These are phyloP conservation scores for Barypeithes pellucidus DNA, from an alignment of 2,888 invertebrate genomes.

Conservation along the genomic window DNA sequence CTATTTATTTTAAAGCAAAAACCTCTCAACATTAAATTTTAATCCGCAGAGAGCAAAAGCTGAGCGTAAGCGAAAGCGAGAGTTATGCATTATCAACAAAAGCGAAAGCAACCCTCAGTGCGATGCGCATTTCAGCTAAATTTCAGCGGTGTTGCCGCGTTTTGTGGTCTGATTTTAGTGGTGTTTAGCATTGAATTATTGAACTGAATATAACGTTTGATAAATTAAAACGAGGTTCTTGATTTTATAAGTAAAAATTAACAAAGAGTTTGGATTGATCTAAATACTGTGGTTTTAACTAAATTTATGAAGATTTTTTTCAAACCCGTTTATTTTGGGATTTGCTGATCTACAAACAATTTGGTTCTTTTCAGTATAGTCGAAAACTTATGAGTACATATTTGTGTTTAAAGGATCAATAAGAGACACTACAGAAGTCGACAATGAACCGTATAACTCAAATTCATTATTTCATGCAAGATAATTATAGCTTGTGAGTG, in stretches of 20 bases:
- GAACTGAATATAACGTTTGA: constrained; percentile 2
- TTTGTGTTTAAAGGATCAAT: too few species aligned
- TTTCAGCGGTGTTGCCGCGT: constrained; percentile 37
- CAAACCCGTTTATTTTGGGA: too few species aligned
- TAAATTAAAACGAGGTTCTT: not conserved
- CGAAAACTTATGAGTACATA: too few species aligned
- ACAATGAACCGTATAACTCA: too few species aligned
- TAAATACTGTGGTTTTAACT: too few species aligned
- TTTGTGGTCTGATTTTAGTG: constrained; percentile 17
- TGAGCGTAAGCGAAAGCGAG: constrained; percentile 56
- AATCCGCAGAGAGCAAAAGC: constrained; percentile 50
- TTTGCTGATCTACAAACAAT: too few species aligned
- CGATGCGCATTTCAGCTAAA: constrained; percentile 48
- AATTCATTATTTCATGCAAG: too few species aligned
- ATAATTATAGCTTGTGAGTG: too few species aligned
- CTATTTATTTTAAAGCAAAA: constrained; percentile 13
- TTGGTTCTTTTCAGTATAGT: too few species aligned
- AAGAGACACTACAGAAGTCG: too few species aligned
- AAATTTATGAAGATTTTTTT: too few species aligned
- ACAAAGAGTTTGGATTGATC: not conserved
- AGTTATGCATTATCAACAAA: constrained; percentile 54
- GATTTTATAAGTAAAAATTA: not conserved
- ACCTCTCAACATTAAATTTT: constrained; percentile 43
- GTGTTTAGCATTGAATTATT: constrained; percentile 21
- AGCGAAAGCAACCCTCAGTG: constrained; percentile 51